A percentile compares a stretch with the other conserved stretches of the same genome.
Conservation (phyloP, 2,888 invertebrate genomes). For the Nebria brevicollis region DNA sequence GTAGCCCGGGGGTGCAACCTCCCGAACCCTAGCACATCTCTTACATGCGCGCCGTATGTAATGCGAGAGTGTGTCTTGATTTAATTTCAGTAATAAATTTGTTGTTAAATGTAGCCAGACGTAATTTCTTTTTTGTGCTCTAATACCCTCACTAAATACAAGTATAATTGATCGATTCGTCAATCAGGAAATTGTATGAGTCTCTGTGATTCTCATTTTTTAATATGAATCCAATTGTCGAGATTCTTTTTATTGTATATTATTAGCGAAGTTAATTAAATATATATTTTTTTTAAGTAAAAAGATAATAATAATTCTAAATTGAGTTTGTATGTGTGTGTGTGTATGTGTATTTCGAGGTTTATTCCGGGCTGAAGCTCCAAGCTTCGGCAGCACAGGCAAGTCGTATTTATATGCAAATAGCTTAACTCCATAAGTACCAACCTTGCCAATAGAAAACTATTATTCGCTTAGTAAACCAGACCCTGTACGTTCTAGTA, state of each 20-base stretch:
- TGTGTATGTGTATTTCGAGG: too few relatives aligned
- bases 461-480: conserved; percentile 50
- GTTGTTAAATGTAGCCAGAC: conserved; percentile 57
- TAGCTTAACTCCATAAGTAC: conserved; percentile 50
- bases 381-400: conserved; percentile 40
- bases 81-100: conserved; percentile 56
- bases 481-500: conserved; percentile 17
- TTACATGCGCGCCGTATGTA: conserved; percentile 7
- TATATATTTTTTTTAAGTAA: too few relatives aligned
- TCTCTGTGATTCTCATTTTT: too few relatives aligned
- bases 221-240: too few relatives aligned
- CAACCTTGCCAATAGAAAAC: conserved; percentile 50
- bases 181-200: too few relatives aligned
- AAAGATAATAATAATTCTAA: too few relatives aligned
- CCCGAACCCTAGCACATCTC: neutral
- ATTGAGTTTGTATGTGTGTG: too few relatives aligned
- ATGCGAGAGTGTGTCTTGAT: conserved; percentile 49
- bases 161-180: neutral
- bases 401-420: conserved; percentile 50
- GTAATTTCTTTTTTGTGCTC: conserved; percentile 20
- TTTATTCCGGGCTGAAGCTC: conserved; percentile 31
- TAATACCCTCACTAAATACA: neutral
- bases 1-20: neutral
- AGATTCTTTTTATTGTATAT: too few relatives aligned
- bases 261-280: too few relatives aligned